Evolutionary conservation across 2,113 vertebrate genomes (phyloP).

Genomic region (Thunnus thynnus): DNA sequence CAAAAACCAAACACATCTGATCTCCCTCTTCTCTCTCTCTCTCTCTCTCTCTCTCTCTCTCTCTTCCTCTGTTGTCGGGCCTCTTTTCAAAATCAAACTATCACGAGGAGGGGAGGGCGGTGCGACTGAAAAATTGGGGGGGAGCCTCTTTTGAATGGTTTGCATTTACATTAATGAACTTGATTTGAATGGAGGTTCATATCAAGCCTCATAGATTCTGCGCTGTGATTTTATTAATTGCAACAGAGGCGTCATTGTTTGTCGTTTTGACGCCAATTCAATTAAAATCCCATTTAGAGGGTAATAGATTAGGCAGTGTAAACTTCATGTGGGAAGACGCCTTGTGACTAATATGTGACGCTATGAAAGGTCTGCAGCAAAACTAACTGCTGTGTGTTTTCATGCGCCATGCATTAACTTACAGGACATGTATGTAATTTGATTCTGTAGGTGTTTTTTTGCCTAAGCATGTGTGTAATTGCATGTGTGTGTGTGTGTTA

Average conservation of each 20-base stretch:
- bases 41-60: too few species aligned
- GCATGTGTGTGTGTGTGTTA: slow-evolving; percentile 15
- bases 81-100: slow-evolving; percentile 87
- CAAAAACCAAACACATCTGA: slow-evolving; percentile 91
- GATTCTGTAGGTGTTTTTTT: slow-evolving; percentile 40
- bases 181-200: slow-evolving; percentile 98
- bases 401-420: slow-evolving; percentile 10
- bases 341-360: slow-evolving; percentile 81
- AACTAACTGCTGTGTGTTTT: slow-evolving; percentile 41
- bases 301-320: slow-evolving; percentile 88
- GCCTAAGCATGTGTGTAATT: not conserved
- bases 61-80: slow-evolving; percentile 28
- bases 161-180: slow-evolving; percentile 98
- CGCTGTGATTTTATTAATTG: slow-evolving; percentile 99
- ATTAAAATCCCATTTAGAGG: slow-evolving; percentile 96
- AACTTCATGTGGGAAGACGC: slow-evolving; percentile 82
- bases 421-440: slow-evolving; percentile 17
- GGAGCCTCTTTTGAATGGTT: slow-evolving; percentile 89
- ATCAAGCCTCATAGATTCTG: slow-evolving; percentile 99
- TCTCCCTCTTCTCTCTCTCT: slow-evolving; percentile 83
- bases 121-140: slow-evolving; percentile 93
- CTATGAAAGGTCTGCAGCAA: slow-evolving; percentile 65
- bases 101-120: slow-evolving; percentile 73
- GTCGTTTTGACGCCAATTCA: slow-evolving; percentile 98
- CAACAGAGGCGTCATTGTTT: slow-evolving; percentile 98